phyloP scores from a whole-genome alignment of 2,888 invertebrate species.

The Hypena proboscidalis region DNA sequence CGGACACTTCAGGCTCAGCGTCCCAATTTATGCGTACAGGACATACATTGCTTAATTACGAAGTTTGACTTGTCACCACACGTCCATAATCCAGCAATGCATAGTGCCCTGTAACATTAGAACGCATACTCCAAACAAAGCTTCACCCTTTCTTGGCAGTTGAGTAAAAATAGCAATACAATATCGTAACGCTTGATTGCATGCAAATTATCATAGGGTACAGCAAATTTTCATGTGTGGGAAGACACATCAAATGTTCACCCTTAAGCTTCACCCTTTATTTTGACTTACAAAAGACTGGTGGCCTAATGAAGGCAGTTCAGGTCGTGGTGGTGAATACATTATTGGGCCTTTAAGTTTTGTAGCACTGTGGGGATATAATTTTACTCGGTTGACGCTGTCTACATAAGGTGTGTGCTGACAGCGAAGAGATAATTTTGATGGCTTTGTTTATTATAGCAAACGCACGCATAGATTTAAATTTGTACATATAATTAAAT shows the following conservation, averaged over 20 bases:
- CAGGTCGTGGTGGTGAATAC: slow-evolving; percentile 63
- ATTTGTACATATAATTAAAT: too few relatives aligned
- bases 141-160: too few relatives aligned
- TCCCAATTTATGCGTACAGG: too few relatives aligned
- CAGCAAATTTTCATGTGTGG: slow-evolving; percentile 60
- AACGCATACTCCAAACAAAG: too few relatives aligned
- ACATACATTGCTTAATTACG: too few relatives aligned
- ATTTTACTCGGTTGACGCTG: slow-evolving; percentile 25
- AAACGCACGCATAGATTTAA: too few relatives aligned
- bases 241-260: slow-evolving; percentile 52
- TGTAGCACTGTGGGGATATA: slow-evolving; percentile 32
- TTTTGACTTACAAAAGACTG: slow-evolving; percentile 63
- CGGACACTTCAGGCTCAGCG: too few relatives aligned
- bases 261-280: slow-evolving; percentile 65
- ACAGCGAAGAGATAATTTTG: slow-evolving; percentile 2
- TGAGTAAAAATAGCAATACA: slow-evolving; percentile 32
- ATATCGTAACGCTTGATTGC: slow-evolving; percentile 63
- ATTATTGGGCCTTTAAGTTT: slow-evolving; percentile 53
- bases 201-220: slow-evolving; percentile 70
- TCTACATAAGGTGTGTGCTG: slow-evolving; percentile 19
- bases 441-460: background rate
- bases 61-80: too few relatives aligned
- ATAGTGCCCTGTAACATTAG: too few relatives aligned
- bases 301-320: slow-evolving; percentile 64
- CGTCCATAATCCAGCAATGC: too few relatives aligned